Evolutionary conservation across 2,888 invertebrate species (phyloP), one percentile per base, ranked within the genome.

Genomic region (Apamea anceps): DNA sequence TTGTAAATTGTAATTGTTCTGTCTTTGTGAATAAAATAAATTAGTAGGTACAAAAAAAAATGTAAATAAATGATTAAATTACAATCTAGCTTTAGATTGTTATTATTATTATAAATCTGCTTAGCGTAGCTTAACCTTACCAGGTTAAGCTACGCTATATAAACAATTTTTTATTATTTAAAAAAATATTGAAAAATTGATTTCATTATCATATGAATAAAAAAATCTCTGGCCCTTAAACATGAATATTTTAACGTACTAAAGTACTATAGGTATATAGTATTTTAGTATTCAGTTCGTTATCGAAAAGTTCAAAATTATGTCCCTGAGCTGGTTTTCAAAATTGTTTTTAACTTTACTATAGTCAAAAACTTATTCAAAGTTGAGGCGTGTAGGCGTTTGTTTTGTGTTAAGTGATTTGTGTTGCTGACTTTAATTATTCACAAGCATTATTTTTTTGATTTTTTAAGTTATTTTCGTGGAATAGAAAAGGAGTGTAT

Each of bases 401-500:
- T 57, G 54, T 45, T 75, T 54, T 42, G 7, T 62, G 13, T 74
- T n/a, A 62, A 75, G 37, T 57, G 54, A 57, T 63, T 63, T 75
- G 48, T 28, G 10, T 70, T 70, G 74, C 25, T 25, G 68, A 37
- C n/a, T 72, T 79, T 51, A 75, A 79, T 72, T 75, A 83, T 83
- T 66, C 42, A 54, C 37, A 42, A 62, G 10, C 4, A 54, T 62
- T 18, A 25, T 74, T 28, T 60, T 71, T 62, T 65, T 28, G 7
- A 45, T 32, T 18, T 62, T 57, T 60, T 28, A n/a, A 7, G 1
- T 25, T 48, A n/a, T 72, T 67, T n/a, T 68, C 25, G 15, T 60
- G 1, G 21, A 37, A 65, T 57, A 5, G n/a, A 10, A 54, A 54
- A 45, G 3, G n/a, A 48, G 3, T 48, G 1, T 37, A 25, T 13